Conservation (phyloP, 2,113 vertebrate genomes). For the Centrocercus urophasianus region DNA sequence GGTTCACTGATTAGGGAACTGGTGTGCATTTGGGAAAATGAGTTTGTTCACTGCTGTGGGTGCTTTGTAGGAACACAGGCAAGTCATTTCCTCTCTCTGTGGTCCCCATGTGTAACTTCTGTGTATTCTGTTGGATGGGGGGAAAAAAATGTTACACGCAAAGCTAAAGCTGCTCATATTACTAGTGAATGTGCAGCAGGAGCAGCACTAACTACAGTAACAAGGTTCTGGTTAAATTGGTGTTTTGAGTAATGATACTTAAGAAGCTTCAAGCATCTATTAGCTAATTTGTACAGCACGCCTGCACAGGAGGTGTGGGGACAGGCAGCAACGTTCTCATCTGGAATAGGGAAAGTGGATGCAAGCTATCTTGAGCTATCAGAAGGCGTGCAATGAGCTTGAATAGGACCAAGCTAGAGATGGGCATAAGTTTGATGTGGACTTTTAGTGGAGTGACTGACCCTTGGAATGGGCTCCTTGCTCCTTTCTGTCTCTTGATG, state of each 20-base stretch:
- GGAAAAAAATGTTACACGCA: accelerated
- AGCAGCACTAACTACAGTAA: neutral
- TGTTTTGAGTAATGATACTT: neutral
- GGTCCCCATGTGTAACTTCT: neutral
- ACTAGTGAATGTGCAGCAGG: neutral
- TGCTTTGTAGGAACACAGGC: neutral
- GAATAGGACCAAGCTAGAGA: neutral
- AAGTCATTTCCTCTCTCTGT: neutral
- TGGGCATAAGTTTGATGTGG: accelerated
- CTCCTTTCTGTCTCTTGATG: accelerated
- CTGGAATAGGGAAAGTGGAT: neutral
- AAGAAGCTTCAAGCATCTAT: accelerated
- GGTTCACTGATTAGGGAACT: neutral
- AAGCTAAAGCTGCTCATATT: accelerated
- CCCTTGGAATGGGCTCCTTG: neutral
- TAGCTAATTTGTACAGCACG: neutral
- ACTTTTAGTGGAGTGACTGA: neutral
- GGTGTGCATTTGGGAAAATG: neutral
- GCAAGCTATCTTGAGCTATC: neutral
- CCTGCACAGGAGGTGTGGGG: neutral
- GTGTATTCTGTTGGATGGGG: accelerated
- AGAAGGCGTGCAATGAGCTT: neutral
- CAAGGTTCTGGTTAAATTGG: accelerated
- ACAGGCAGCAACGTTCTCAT: neutral
- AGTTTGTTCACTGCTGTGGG: neutral